Base-by-base conservation (phyloP, 2,888 invertebrate genomes). In the Phortica okadai region DNA sequence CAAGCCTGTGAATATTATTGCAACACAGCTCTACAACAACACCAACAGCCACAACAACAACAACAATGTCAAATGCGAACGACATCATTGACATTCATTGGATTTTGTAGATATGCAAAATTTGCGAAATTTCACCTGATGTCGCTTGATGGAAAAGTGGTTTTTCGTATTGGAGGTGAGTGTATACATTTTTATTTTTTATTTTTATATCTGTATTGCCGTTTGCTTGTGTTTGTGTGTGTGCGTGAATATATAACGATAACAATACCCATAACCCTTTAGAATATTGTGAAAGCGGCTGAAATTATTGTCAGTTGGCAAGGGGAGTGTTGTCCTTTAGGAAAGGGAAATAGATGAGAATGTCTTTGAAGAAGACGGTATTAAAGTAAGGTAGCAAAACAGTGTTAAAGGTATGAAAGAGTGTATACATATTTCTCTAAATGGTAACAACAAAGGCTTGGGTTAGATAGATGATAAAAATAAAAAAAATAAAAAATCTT, bases 1-100 rank as follows among this genome's bases (percentile, higher is more conserved):
- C 44, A 54, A 72, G 56, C 33, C 56, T 56, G 25, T 41, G 54
- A 72, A 72, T 25, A 54, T 41, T 72, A 72, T 72, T 56, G 56
- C 25, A 72, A 54, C 33, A 25, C 41, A 25, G 1, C 62, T 16
- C 62, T 62, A 56, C 56, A 54, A 50, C 3, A 50, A 70, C 54
- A 45, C 21, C 16, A 42, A 50, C 50, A 45, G n/a, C 14, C n/a
- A 42, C 25, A 45, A 69, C 69, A 45, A 11, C 16, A 69, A 45
- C 50, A 41, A 21, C n/a, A 44, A 70, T 8, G 4, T 25, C 33
- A 33, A 64, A 11, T 5, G 16, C 21, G 67, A 67, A 76, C 79
- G 81, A 77, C 82, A 82, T 87, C 85, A 88, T 88, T 88, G 86
- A 84, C 86, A 89, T 88, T 88, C 88, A 86, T 88, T 83, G 87